A percentile compares a stretch with the other conserved stretches of the same genome.
Conservation (phyloP, 2,888 invertebrate species). For the Heliothis peltigera region DNA sequence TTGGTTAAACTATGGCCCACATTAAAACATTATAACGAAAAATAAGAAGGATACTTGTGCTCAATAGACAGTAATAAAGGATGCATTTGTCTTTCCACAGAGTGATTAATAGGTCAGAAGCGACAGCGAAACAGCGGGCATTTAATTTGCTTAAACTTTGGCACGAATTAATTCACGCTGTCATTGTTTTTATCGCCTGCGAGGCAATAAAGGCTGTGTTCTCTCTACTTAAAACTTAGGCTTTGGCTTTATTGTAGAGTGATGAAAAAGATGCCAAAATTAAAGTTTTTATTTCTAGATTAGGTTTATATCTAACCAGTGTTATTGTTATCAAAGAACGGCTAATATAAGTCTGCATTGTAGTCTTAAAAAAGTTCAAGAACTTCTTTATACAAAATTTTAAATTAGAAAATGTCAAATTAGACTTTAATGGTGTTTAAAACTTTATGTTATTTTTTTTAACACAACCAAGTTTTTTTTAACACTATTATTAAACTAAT, state of each 20-base stretch:
- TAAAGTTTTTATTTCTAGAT: slow-evolving; percentile 6
- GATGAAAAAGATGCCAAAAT: slow-evolving; percentile 7
- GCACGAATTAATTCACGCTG: slow-evolving; percentile 53
- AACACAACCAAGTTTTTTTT: not conserved
- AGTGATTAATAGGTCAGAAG: slow-evolving; percentile 52
- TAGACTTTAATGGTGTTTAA: no score
- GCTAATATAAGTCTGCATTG: no score
- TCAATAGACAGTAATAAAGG: slow-evolving; percentile 33
- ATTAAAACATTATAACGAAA: not conserved
- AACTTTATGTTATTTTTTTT: no score
- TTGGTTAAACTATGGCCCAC: not conserved
- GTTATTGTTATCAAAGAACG: no score
- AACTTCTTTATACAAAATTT: no score
- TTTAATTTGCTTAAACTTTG: slow-evolving; percentile 62
- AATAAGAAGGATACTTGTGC: not conserved
- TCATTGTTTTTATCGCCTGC: slow-evolving; percentile 53
- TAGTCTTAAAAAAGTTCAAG: no score
- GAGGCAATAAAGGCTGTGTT: slow-evolving; percentile 32
- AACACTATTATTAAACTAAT: not conserved
- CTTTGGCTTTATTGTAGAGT: slow-evolving; percentile 1
- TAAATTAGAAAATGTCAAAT: no score
- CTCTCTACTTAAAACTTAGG: slow-evolving; percentile 29
- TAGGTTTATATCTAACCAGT: no score
- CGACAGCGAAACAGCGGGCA: slow-evolving; percentile 41
- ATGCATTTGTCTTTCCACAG: slow-evolving; percentile 49